These are phyloP conservation scores for Chaenocephalus aceratus DNA, from an alignment of 2,113 vertebrate genomes.

Conservation along the genomic window DNA sequence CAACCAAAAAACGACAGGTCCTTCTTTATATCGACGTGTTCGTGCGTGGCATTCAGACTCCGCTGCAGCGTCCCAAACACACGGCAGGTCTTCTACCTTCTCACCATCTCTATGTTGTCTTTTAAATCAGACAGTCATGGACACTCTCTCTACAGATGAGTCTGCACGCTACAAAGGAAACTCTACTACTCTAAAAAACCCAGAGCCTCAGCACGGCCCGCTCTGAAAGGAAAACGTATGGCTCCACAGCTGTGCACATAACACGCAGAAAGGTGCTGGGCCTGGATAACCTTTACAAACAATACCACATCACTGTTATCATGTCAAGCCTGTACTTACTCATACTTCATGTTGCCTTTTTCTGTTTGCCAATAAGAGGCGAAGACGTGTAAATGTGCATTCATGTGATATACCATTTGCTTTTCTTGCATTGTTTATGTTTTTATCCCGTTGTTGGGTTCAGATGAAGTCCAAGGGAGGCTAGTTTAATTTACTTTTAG, in stretches of 20 bases:
- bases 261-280: constrained; percentile 52
- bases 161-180: constrained; percentile 24
- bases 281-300: constrained; percentile 52
- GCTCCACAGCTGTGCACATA: constrained; percentile 73
- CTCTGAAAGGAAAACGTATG: constrained; percentile 49
- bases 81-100: constrained; percentile 38
- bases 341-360: not conserved
- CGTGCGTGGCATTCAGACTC: constrained; percentile 39
- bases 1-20: constrained; percentile 57
- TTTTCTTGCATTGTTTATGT: not conserved
- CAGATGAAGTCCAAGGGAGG: constrained; percentile 1
- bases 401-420: not conserved
- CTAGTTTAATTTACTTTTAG: constrained; percentile 26
- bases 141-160: constrained; percentile 23
- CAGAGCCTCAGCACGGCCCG: constrained; percentile 61
- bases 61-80: constrained; percentile 2
- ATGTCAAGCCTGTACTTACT: not conserved
- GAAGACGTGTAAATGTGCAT: constrained; percentile 33
- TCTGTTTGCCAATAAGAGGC: constrained; percentile 5
- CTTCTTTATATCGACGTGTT: constrained; percentile 24
- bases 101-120: constrained; percentile 5
- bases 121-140: not conserved
- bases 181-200: constrained; percentile 35
- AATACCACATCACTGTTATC: constrained; percentile 67
- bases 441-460: constrained; percentile 15